Conservation (phyloP, 2,797 vertebrate genomes). For the Gouania willdenowi region DNA sequence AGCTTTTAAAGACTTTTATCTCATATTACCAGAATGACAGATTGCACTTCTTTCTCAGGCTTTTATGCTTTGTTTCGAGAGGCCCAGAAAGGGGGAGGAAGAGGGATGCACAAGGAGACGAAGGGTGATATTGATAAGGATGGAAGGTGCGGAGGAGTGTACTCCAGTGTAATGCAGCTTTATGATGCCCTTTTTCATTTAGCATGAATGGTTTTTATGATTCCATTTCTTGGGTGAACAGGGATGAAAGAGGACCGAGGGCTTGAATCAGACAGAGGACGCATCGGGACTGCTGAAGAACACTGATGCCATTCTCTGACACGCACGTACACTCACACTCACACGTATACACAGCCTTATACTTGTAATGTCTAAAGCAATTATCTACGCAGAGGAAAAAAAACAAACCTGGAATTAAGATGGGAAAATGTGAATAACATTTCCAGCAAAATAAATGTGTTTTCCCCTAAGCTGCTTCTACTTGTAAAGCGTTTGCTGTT, state of each 20-base stretch:
- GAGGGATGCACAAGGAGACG: constrained; percentile 47
- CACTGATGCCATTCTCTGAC: constrained; percentile 20
- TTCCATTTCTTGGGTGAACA: constrained; percentile 73
- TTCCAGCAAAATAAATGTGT: constrained; percentile 7
- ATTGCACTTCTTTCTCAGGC: constrained; percentile 74
- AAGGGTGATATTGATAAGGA: constrained; percentile 73
- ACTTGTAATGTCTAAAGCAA: constrained; percentile 23
- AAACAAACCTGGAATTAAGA: too few relatives aligned
- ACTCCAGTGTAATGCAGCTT: constrained; percentile 70
- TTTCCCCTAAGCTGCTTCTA: constrained; percentile 12
- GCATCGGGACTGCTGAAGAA: constrained; percentile 25
- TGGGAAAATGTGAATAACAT: constrained; percentile 20
- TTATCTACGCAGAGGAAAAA: constrained; percentile 14
- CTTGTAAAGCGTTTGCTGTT: constrained; percentile 11
- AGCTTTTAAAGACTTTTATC: constrained; percentile 81
- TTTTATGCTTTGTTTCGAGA: constrained; percentile 74
- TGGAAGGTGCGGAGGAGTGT: constrained; percentile 69
- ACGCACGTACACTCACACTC: neutral
- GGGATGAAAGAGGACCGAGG: constrained; percentile 52
- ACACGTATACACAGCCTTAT: neutral
- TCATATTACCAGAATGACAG: constrained; percentile 76
- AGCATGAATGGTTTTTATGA: constrained; percentile 76
- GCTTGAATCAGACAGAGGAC: constrained; percentile 51
- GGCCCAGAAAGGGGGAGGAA: constrained; percentile 28
- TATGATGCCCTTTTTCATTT: constrained; percentile 79